A percentile compares a stretch with the other conserved stretches of the same genome.
Evolutionary conservation across 2,797 vertebrate species (phyloP).

Genomic region (Myotis myotis): DNA sequence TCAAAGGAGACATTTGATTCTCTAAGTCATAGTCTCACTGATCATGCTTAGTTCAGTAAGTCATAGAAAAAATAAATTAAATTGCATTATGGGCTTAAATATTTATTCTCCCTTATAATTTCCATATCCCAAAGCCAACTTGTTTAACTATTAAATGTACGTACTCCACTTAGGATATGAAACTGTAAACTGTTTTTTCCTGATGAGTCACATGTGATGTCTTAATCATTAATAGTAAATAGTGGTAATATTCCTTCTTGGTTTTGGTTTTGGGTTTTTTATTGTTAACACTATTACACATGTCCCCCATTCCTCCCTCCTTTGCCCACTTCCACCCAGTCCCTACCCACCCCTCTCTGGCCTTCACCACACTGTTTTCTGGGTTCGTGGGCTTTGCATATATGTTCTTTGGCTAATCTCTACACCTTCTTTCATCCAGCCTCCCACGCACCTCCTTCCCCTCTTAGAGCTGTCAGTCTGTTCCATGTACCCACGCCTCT

Average conservation of each 20-base stretch:
- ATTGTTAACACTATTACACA: not conserved
- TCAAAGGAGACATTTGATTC: not conserved
- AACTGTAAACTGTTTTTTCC: not conserved
- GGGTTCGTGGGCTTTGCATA: not conserved
- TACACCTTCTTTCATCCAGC: not conserved
- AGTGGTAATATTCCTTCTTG: not conserved
- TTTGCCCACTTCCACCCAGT: not conserved
- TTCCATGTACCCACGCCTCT: not conserved
- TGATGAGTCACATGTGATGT: not conserved
- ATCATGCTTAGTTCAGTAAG: not conserved
- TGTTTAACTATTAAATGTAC: not conserved
- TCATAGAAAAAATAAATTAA: constrained; percentile 29
- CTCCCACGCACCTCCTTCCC: not conserved
- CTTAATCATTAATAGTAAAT: not conserved
- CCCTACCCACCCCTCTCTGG: not conserved
- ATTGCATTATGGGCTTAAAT: not conserved
- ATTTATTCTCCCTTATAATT: constrained; percentile 32
- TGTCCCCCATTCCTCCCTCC: not conserved
- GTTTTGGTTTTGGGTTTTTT: not conserved
- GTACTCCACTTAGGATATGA: not conserved
- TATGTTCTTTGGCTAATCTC: not conserved
- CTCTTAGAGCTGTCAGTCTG: not conserved
- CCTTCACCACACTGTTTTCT: not conserved
- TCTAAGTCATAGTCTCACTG: not conserved
- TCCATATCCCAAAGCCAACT: not conserved